phyloP scores from a whole-genome alignment of 1,140 invertebrate genomes.

The Drosophila nikananu region DNA sequence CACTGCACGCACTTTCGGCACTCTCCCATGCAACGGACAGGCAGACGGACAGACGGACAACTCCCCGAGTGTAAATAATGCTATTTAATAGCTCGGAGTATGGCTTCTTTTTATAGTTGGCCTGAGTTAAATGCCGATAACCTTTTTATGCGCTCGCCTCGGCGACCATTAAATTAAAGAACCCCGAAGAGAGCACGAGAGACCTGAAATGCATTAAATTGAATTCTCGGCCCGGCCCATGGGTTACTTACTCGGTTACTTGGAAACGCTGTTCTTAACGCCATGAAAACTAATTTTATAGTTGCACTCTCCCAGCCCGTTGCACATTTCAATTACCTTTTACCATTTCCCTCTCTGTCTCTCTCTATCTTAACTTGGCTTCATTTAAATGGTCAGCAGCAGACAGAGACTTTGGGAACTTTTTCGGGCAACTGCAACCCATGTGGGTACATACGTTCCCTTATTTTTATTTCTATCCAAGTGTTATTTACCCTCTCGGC shows the following conservation, averaged over 20 bases:
- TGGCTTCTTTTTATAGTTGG: slow-evolving; percentile 61
- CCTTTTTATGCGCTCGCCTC: slow-evolving; percentile 72
- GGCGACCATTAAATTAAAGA: slow-evolving; percentile 68
- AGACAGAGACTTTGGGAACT: slow-evolving; percentile 25
- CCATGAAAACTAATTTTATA: slow-evolving; percentile 83
- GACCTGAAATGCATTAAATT: slow-evolving; percentile 79
- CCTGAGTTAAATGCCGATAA: slow-evolving; percentile 79
- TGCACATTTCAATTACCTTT: slow-evolving; percentile 72
- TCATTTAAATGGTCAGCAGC: slow-evolving; percentile 70
- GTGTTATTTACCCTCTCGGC: not conserved
- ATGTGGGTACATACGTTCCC: slow-evolving; percentile 16
- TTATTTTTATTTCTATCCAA: slow-evolving; percentile 45
- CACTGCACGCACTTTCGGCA: slow-evolving; percentile 73
- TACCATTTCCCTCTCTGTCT: slow-evolving; percentile 26
- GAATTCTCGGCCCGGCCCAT: slow-evolving; percentile 52
- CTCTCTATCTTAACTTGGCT: slow-evolving; percentile 54
- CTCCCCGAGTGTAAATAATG: slow-evolving; percentile 62
- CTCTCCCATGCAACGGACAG: slow-evolving; percentile 28
- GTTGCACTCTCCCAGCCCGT: slow-evolving; percentile 53
- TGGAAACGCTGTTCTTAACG: slow-evolving; percentile 76
- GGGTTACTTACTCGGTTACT: slow-evolving; percentile 31
- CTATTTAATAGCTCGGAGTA: slow-evolving; percentile 68
- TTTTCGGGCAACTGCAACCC: slow-evolving; percentile 17
- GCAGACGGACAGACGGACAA: not conserved
- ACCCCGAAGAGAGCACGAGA: slow-evolving; percentile 22